Evolutionary conservation across 2,797 vertebrate species (phyloP).

Genomic region (Cygnus olor): DNA sequence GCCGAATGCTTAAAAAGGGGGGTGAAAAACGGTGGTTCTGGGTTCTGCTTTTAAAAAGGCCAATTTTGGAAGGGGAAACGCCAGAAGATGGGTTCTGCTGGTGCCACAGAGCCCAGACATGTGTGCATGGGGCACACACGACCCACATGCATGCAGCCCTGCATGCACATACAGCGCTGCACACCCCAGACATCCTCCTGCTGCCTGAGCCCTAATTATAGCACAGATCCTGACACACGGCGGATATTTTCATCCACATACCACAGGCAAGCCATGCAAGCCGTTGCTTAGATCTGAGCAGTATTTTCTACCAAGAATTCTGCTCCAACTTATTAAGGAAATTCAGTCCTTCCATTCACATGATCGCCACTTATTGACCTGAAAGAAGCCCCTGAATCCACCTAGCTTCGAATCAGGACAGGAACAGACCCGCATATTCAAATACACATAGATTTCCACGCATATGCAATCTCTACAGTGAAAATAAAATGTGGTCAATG

Average conservation of each 20-base stretch:
- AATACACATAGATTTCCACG: neutral
- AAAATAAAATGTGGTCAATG: neutral
- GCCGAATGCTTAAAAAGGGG: neutral
- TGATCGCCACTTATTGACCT: neutral
- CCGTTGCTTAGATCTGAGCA: neutral
- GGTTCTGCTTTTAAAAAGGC: neutral
- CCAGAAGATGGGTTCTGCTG: neutral
- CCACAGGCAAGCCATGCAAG: neutral
- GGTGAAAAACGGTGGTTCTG: neutral
- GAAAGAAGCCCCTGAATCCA: neutral
- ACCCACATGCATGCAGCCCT: neutral
- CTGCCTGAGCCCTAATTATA: neutral
- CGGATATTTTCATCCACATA: neutral
- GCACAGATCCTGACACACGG: neutral
- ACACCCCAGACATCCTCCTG: neutral
- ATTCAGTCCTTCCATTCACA: neutral
- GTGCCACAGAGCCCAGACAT: neutral
- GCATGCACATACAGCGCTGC: conserved; percentile 7
- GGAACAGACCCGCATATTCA: neutral
- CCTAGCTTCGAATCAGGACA: neutral
- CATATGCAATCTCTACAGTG: neutral
- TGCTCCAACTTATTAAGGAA: conserved; percentile 27
- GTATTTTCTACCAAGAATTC: conserved; percentile 9
- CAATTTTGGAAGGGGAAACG: neutral
- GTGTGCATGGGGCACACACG: neutral